Conservation (phyloP, 1,140 invertebrate species). For the Tribolium madens region DNA sequence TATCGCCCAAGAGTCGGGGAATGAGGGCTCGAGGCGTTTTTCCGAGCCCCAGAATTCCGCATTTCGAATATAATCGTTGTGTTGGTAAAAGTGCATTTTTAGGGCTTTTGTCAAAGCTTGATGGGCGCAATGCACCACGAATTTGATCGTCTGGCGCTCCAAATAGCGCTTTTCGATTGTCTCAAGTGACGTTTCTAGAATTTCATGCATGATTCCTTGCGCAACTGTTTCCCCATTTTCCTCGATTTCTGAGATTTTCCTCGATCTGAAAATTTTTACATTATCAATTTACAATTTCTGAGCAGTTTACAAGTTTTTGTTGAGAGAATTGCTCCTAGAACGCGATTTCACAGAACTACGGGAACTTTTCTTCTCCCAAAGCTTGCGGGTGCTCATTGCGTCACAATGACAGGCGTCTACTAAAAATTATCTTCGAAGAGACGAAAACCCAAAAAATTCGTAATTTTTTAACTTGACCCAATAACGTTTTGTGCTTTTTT, state of each 20-base stretch:
- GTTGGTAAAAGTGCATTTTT: slow-evolving; percentile 51
- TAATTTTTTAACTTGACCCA: too few species aligned
- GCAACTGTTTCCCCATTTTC: not conserved
- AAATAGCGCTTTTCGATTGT: slow-evolving; percentile 64
- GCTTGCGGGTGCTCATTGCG: slow-evolving; percentile 60
- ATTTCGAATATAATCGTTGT: slow-evolving; percentile 31
- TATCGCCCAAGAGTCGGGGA: slow-evolving; percentile 49
- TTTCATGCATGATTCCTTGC: slow-evolving; percentile 52
- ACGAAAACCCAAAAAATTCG: too few species aligned
- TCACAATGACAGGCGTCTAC: not conserved
- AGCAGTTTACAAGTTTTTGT: not conserved
- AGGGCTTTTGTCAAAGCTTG: slow-evolving; percentile 65
- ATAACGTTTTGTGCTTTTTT: too few species aligned
- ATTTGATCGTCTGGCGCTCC: slow-evolving; percentile 62
- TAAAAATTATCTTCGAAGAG: too few species aligned
- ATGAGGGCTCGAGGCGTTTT: slow-evolving; percentile 36
- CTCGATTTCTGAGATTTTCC: not conserved
- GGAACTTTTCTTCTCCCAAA: slow-evolving; percentile 63
- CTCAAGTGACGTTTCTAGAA: slow-evolving; percentile 63
- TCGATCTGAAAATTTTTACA: not conserved
- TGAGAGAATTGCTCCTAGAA: slow-evolving; percentile 65
- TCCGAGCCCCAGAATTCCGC: slow-evolving; percentile 43
- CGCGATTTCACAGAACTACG: slow-evolving; percentile 54
- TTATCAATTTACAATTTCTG: not conserved
- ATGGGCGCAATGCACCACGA: slow-evolving; percentile 65